phyloP scores from a whole-genome alignment of 1,140 invertebrate genomes.

The Papilio helenus region DNA sequence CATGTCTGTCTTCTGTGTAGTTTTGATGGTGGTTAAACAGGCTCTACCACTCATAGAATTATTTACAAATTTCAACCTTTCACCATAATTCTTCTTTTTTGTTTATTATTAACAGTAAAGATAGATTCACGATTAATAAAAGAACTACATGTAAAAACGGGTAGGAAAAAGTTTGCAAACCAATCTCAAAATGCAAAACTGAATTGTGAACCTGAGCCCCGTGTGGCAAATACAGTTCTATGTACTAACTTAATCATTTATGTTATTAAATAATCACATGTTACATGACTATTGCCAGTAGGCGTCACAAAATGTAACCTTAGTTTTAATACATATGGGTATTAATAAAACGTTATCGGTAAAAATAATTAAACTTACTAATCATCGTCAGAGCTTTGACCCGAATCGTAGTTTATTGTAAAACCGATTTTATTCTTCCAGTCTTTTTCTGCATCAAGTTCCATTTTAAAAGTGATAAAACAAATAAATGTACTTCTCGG shows the following conservation, averaged over 20 bases:
- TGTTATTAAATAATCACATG: background rate
- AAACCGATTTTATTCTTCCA: conserved; percentile 73
- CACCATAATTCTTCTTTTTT: too few species aligned
- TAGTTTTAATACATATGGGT: background rate
- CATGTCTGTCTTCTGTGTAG: too few species aligned
- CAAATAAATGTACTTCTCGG: conserved; percentile 36
- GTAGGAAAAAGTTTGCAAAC: background rate
- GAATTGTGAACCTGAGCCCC: too few species aligned
- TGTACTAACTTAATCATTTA: background rate
- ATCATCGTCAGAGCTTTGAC: conserved; percentile 69
- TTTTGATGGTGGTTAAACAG: too few species aligned
- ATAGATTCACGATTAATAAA: too few species aligned
- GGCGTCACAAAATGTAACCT: background rate
- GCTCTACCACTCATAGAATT: too few species aligned
- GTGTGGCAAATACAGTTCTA: background rate
- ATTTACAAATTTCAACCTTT: too few species aligned
- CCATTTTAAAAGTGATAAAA: conserved; percentile 52
- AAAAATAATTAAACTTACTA: conserved; percentile 59
- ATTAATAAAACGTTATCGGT: background rate
- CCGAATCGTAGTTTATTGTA: conserved; percentile 69
- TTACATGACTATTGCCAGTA: background rate
- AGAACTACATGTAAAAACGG: too few species aligned
- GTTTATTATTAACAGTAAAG: too few species aligned
- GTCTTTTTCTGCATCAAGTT: conserved; percentile 54
- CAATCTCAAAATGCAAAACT: background rate